Percentiles rank a stretch among this genome's conserved stretches.
phyloP scores from a whole-genome alignment of 2,797 vertebrate genomes.

The Chromobotia macracanthus region DNA sequence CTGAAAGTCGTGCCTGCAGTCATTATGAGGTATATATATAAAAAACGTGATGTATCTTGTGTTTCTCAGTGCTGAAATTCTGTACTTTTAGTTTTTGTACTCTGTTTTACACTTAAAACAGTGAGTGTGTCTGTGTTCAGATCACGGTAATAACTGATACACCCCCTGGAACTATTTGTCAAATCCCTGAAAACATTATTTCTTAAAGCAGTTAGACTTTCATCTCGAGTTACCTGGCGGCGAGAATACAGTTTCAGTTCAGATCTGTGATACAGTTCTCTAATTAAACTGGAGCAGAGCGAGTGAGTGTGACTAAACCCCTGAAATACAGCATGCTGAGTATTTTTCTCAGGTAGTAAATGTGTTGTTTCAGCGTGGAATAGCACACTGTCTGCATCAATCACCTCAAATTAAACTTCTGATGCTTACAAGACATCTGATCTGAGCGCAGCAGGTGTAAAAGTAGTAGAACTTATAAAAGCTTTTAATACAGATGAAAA shows the following conservation, averaged over 20 bases:
- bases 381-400: conserved; percentile 13
- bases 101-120: background rate
- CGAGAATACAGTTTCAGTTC: conserved; percentile 22
- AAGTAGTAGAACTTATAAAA: conserved; percentile 18
- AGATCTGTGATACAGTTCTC: conserved; percentile 40
- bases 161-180: conserved; percentile 42
- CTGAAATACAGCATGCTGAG: conserved; percentile 12
- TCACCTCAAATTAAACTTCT: conserved; percentile 19
- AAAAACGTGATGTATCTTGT: no score
- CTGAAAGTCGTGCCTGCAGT: background rate
- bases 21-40: background rate
- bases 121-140: background rate
- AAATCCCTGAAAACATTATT: conserved; percentile 55
- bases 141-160: conserved; percentile 43
- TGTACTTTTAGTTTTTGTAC: background rate
- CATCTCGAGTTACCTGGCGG: conserved; percentile 42
- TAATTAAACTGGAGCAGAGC: conserved; percentile 25
- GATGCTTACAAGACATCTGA: background rate
- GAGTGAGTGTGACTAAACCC: conserved; percentile 22
- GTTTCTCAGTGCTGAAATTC: background rate
- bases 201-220: conserved; percentile 47
- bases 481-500: conserved; percentile 32
- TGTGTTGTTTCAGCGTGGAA: conserved; percentile 29
- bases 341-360: conserved; percentile 35
- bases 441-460: background rate